phyloP scores from a whole-genome alignment of 2,888 invertebrate species.

The Galerucella calmariensis region DNA sequence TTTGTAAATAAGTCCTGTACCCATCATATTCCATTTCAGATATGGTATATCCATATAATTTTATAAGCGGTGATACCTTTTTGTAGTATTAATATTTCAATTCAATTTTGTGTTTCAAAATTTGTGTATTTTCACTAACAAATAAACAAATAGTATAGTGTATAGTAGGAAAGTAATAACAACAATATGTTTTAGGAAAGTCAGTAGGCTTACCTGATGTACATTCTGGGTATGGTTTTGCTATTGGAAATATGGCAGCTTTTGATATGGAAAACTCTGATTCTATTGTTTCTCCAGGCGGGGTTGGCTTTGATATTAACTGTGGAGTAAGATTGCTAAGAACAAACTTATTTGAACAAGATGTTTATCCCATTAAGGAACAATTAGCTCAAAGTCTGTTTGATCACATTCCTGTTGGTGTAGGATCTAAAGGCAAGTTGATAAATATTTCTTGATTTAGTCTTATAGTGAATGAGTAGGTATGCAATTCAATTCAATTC shows the following conservation, averaged over 20 bases:
- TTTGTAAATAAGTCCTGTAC: not conserved
- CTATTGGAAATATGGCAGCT: conserved; percentile 99
- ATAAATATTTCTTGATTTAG: not conserved
- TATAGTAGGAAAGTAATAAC: too few species aligned
- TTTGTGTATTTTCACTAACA: too few species aligned
- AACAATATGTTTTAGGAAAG: conserved; percentile 51
- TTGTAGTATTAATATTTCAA: too few species aligned
- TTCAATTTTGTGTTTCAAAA: too few species aligned
- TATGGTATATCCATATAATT: too few species aligned
- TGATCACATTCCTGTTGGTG: conserved; percentile 99
- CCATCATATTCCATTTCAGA: too few species aligned
- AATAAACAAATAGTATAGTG: not conserved
- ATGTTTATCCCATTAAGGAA: conserved; percentile 94
- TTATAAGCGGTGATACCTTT: too few species aligned
- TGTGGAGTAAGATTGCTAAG: conserved; percentile 92
- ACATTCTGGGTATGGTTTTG: conserved; percentile 99
- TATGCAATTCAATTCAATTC: too few species aligned
- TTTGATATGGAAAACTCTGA: conserved; percentile 94
- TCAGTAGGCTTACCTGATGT: conserved; percentile 97
- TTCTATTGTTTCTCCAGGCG: conserved; percentile 92
- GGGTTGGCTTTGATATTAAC: conserved; percentile 97
- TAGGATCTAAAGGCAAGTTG: conserved; percentile 89
- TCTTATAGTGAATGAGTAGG: too few species aligned
- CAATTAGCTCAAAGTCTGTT: conserved; percentile 96
- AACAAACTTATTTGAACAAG: conserved; percentile 93